These are phyloP conservation scores for Bothrops jararaca DNA, from an alignment of 2,113 vertebrate species.

Conservation along the genomic window DNA sequence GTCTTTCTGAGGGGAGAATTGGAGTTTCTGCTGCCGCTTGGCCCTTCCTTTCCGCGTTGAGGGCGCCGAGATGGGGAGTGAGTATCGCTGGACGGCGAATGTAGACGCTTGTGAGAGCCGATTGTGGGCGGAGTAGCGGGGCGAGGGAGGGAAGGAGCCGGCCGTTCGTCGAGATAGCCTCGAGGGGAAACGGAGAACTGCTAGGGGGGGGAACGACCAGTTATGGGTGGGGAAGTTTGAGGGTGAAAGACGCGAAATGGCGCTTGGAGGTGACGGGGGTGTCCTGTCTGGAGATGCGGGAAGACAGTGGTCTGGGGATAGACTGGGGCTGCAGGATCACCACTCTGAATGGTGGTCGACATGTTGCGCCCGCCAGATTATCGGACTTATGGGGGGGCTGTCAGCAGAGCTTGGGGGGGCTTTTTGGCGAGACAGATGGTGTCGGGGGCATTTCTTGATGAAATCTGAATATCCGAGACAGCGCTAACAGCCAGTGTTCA, in stretches of 20 bases:
- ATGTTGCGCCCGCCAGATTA: not conserved
- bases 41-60: constrained; percentile 28
- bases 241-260: not conserved
- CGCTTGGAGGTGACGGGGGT: not conserved
- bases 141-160: not conserved
- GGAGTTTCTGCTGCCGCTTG: not conserved
- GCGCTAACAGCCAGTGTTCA: not conserved
- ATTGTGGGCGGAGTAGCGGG: not conserved
- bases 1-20: constrained; percentile 54
- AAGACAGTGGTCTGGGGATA: not conserved
- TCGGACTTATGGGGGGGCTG: too few relatives aligned
- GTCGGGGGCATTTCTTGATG: not conserved
- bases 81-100: constrained; percentile 51
- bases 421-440: not conserved
- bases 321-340: not conserved
- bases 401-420: not conserved
- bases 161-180: rapidly evolving
- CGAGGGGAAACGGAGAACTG: not conserved
- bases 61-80: constrained; percentile 72
- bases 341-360: not conserved
- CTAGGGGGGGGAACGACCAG: too few relatives aligned
- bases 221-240: not conserved
- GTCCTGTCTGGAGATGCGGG: not conserved
- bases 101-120: not conserved
- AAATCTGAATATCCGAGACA: not conserved